Percentiles rank a stretch among this genome's conserved stretches.
Conservation (phyloP, 2,888 invertebrate genomes). For the Isoperla grammatica region DNA sequence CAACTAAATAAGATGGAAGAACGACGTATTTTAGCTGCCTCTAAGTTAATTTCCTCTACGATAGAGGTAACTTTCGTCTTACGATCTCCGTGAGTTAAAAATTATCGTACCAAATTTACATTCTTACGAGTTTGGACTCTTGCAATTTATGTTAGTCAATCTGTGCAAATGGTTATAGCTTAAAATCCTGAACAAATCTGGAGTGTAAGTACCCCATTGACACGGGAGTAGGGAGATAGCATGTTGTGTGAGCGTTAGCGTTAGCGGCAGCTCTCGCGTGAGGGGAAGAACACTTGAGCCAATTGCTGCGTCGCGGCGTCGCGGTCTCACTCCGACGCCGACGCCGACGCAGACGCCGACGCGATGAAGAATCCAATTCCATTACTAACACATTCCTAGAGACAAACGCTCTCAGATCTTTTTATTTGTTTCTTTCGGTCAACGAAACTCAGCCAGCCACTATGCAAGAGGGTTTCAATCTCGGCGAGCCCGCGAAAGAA, state of each 20-base stretch:
- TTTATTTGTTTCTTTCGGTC: slow-evolving; percentile 10
- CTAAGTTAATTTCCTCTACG: background rate
- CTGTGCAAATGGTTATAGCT: slow-evolving; percentile 7
- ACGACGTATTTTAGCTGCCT: no score
- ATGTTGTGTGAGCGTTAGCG: slow-evolving; percentile 9
- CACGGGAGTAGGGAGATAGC: slow-evolving; percentile 10
- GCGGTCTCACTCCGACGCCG: background rate
- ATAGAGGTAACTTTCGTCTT: no score
- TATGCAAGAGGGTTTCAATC: slow-evolving; percentile 4
- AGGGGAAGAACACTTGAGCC: slow-evolving; percentile 7
- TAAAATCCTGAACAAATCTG: slow-evolving; percentile 13
- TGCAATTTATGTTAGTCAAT: slow-evolving; percentile 4
- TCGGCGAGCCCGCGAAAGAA: background rate
- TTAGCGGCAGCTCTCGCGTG: no score
- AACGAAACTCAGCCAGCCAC: background rate
- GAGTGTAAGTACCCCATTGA: slow-evolving; percentile 17
- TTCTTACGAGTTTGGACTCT: background rate
- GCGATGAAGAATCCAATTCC: slow-evolving; percentile 14
- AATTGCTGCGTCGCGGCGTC: background rate
- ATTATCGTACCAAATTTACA: slow-evolving; percentile 10
- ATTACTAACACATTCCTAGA: slow-evolving; percentile 8
- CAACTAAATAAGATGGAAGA: no score
- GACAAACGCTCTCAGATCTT: slow-evolving; percentile 12
- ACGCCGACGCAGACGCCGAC: no score
- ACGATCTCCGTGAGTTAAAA: background rate